A percentile compares a stretch with the other conserved stretches of the same genome.
phyloP scores from a whole-genome alignment of 2,113 vertebrate species.

The Tetrao urogallus region DNA sequence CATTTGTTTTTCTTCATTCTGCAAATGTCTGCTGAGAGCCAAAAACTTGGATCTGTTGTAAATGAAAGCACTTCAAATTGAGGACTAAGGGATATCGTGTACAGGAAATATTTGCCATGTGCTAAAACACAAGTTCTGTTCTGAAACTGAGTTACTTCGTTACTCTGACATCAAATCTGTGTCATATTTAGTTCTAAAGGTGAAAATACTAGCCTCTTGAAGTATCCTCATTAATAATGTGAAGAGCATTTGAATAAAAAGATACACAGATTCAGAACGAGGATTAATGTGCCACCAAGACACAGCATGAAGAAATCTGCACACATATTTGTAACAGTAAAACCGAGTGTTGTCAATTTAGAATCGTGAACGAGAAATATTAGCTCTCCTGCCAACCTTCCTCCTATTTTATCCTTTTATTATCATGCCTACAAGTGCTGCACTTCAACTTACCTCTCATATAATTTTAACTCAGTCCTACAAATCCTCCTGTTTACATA shows the following conservation, averaged over 20 bases:
- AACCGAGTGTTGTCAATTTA: neutral
- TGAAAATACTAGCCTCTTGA: neutral
- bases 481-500: neutral
- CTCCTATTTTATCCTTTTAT: neutral
- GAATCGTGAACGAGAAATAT: neutral
- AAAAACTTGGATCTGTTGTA: neutral
- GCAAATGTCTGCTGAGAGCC: neutral
- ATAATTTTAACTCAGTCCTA: neutral
- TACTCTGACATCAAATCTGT: neutral
- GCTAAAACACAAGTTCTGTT: neutral
- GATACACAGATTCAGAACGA: neutral
- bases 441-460: neutral
- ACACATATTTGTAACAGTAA: neutral
- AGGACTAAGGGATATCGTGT: neutral
- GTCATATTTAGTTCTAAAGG: neutral
- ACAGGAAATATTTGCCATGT: neutral
- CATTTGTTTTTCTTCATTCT: conserved; percentile 10
- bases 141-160: conserved; percentile 1
- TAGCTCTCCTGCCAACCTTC: neutral
- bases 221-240: neutral
- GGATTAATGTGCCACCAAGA: neutral
- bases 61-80: conserved; percentile 33
- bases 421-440: neutral
- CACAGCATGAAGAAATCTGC: neutral
- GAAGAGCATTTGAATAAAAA: neutral